These are phyloP conservation scores for Lysiphlebus fabarum DNA, from an alignment of 1,140 invertebrate genomes.

Conservation along the genomic window DNA sequence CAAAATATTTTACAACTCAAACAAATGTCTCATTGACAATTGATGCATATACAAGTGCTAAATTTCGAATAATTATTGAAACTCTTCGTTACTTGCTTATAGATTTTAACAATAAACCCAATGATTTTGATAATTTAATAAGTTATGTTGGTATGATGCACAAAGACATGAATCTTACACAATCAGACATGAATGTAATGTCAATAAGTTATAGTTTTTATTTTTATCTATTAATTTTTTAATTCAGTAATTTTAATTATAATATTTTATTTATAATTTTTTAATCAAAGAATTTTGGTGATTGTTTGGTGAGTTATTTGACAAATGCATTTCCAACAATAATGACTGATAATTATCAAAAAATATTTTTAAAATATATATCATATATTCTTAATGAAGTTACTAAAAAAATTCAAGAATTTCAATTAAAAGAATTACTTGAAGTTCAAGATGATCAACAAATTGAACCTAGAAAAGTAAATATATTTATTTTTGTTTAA, in stretches of 20 bases:
- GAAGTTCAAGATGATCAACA: conserved; percentile 8
- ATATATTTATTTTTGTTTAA: background rate
- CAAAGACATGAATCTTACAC: conserved; percentile 37
- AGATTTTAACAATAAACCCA: conserved; percentile 35
- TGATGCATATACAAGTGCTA: conserved; percentile 26
- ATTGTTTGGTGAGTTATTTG: conserved; percentile 31
- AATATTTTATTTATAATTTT: conserved; percentile 9
- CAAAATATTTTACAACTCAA: conserved; percentile 34
- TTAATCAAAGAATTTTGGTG: conserved; percentile 30
- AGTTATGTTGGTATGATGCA: conserved; percentile 41
- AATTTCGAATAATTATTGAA: conserved; percentile 34
- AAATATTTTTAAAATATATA: conserved; percentile 32
- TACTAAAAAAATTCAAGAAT: conserved; percentile 32
- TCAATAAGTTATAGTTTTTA: conserved; percentile 14
- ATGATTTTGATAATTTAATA: conserved; percentile 32
- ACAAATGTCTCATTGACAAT: conserved; percentile 27
- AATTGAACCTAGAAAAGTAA: conserved; percentile 9
- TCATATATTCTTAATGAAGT: conserved; percentile 32
- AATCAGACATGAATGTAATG: conserved; percentile 33
- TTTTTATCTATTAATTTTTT: conserved; percentile 12
- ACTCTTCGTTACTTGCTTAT: conserved; percentile 35
- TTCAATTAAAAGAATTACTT: conserved; percentile 27
- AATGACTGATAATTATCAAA: conserved; percentile 28
- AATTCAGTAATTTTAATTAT: background rate
- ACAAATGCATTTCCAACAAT: conserved; percentile 24